phyloP scores from a whole-genome alignment of 2,797 vertebrate genomes.

The Labeo calbasu region DNA sequence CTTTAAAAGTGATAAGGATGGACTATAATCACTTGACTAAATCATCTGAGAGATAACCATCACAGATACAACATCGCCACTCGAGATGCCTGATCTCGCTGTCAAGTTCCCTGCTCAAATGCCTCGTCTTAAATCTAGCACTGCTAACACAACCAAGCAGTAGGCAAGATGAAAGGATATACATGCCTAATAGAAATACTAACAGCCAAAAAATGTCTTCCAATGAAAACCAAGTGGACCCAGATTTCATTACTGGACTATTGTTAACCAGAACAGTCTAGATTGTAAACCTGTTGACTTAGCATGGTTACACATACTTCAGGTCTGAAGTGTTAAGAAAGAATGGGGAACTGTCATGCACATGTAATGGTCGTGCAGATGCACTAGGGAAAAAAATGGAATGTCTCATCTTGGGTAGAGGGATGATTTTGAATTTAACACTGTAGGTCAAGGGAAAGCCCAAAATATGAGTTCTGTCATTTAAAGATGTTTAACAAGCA shows the following conservation, averaged over 20 bases:
- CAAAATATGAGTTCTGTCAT: background rate
- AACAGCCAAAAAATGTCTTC: background rate
- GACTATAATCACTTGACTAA: background rate
- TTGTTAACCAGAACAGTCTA: background rate
- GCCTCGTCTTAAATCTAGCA: background rate
- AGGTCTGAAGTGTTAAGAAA: background rate
- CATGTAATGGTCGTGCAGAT: background rate
- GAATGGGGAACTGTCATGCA: background rate
- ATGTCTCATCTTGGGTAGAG: background rate
- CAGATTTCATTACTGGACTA: slow-evolving; percentile 25
- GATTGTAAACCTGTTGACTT: slow-evolving; percentile 37
- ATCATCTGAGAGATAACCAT: background rate
- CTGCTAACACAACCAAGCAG: background rate
- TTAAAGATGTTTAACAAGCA: background rate
- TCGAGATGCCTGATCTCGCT: background rate
- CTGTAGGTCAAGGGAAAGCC: background rate
- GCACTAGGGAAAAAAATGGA: background rate
- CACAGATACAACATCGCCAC: background rate
- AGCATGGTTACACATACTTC: background rate
- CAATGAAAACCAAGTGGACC: background rate
- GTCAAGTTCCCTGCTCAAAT: slow-evolving; percentile 4
- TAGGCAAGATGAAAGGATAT: background rate
- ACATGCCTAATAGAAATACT: background rate
- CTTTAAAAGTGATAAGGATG: background rate
- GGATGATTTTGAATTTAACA: background rate